Evolutionary conservation across 2,797 vertebrate species (phyloP).

Genomic region (Lutjanus campechanus): DNA sequence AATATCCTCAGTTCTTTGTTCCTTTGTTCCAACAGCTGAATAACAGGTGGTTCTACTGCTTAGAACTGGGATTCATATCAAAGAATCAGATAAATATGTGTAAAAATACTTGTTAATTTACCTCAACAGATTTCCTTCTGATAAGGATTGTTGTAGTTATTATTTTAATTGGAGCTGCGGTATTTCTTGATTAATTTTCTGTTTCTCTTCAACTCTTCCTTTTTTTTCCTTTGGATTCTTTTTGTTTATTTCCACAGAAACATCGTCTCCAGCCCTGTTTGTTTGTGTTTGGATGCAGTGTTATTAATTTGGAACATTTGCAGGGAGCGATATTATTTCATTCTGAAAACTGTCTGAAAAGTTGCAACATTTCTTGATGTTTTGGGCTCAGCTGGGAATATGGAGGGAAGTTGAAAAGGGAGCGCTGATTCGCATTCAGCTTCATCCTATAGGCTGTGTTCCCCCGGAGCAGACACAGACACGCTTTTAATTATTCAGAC

Average conservation of each 20-base stretch:
- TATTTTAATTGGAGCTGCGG: not conserved
- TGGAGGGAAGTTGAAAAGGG: constrained; percentile 63
- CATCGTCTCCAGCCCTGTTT: not conserved
- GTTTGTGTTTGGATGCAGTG: constrained; percentile 26
- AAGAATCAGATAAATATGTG: not conserved
- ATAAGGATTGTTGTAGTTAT: not conserved
- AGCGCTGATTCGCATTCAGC: constrained; percentile 62
- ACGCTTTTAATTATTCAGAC: constrained; percentile 83
- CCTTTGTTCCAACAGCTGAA: constrained; percentile 7
- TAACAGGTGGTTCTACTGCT: constrained; percentile 8
- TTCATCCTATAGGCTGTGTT: constrained; percentile 68
- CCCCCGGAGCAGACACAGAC: constrained; percentile 67
- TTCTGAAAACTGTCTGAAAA: constrained; percentile 39
- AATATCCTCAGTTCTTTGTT: not conserved
- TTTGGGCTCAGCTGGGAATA: constrained; percentile 60
- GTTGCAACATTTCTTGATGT: constrained; percentile 56
- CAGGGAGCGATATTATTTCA: constrained; percentile 35
- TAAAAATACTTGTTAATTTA: no score
- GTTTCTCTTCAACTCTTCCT: not conserved
- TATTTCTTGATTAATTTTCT: not conserved
- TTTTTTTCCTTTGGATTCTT: constrained; percentile 3
- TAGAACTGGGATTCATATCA: not conserved
- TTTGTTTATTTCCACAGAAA: constrained; percentile 2
- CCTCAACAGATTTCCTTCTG: not conserved
- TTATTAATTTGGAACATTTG: constrained; percentile 57